Conservation (phyloP, 2,888 invertebrate species). For the Pegoplata infirma region DNA sequence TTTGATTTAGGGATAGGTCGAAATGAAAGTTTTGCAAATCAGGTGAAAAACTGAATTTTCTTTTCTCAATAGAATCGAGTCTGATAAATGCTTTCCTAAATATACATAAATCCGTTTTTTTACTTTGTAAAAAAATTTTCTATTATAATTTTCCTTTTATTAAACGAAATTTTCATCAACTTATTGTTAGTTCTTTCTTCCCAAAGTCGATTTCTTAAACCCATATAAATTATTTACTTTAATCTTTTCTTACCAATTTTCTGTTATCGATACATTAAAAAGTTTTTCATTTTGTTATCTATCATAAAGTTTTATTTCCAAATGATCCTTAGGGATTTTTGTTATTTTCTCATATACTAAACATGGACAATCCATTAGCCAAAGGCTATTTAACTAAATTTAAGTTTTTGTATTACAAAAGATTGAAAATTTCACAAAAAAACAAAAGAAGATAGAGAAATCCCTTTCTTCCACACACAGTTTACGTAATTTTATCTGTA, state of each 20-base stretch:
- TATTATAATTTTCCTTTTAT: no score
- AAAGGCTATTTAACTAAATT: constrained; percentile 19
- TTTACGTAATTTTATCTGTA: constrained; percentile 21
- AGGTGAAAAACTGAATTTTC: no score
- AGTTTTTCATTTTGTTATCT: not conserved
- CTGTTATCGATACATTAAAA: not conserved
- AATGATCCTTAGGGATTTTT: not conserved
- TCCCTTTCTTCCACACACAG: not conserved
- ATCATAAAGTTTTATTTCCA: not conserved
- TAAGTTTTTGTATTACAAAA: constrained; percentile 14
- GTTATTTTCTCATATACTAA: not conserved
- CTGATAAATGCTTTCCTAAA: no score
- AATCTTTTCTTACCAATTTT: not conserved
- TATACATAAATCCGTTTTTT: no score
- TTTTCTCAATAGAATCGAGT: no score
- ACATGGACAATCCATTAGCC: constrained; percentile 17
- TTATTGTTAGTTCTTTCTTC: no score
- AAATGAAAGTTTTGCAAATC: no score
- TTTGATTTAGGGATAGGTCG: no score
- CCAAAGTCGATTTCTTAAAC: not conserved
- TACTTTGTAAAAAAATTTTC: no score
- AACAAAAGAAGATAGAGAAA: not conserved
- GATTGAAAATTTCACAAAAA: not conserved
- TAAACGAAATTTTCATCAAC: no score
- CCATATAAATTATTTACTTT: not conserved